phyloP scores from a whole-genome alignment of 1,140 invertebrate genomes.

The Nixonia krombeini region DNA sequence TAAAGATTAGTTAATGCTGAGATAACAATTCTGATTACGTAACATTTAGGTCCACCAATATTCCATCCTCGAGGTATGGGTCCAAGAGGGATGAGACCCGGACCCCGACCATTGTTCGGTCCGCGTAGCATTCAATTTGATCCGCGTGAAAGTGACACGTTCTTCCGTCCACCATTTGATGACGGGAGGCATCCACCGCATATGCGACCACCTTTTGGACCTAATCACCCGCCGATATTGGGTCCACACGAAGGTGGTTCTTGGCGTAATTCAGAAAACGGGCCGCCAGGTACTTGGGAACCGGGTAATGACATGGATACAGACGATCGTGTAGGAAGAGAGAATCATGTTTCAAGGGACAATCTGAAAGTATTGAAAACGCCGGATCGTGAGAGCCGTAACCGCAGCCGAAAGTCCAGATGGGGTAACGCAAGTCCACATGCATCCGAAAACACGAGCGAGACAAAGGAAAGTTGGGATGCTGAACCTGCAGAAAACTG shows the following conservation, averaged over 20 bases:
- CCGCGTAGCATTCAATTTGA: constrained; percentile 64
- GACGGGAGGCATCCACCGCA: constrained; percentile 61
- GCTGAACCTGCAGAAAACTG: not conserved
- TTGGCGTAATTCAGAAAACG: constrained; percentile 58
- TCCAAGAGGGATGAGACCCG: constrained; percentile 65
- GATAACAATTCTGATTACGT: constrained; percentile 3
- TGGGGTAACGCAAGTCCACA: constrained; percentile 69
- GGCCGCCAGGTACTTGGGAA: constrained; percentile 49
- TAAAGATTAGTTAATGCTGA: not conserved
- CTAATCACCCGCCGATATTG: constrained; percentile 19
- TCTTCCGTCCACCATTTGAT: constrained; percentile 66
- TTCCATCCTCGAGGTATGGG: constrained; percentile 72
- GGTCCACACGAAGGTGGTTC: constrained; percentile 22
- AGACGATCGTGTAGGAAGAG: constrained; percentile 33
- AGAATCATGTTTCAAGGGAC: constrained; percentile 33
- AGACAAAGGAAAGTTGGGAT: not conserved
- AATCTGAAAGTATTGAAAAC: constrained; percentile 22
- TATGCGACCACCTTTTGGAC: constrained; percentile 59
- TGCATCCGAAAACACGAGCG: constrained; percentile 34
- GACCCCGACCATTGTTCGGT: constrained; percentile 63
- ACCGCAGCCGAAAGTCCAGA: constrained; percentile 62
- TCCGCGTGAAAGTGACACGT: constrained; percentile 59
- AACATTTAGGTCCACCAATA: constrained; percentile 67
- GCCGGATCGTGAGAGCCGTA: constrained; percentile 57
- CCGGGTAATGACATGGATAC: constrained; percentile 32